phyloP scores from a whole-genome alignment of 2,113 vertebrate genomes.

The Cyprinodon brontotheroides region DNA sequence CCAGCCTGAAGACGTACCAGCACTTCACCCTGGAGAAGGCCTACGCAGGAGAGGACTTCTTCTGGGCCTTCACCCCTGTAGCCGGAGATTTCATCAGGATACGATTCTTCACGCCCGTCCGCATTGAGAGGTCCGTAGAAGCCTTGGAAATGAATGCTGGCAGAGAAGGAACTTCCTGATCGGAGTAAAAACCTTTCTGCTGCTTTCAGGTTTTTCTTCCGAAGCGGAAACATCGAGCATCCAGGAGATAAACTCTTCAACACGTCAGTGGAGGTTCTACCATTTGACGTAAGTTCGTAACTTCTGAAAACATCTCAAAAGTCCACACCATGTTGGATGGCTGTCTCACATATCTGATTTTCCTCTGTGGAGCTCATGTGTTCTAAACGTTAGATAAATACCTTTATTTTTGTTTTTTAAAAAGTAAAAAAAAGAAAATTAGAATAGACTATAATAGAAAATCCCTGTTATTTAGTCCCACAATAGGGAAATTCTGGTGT shows the following conservation, averaged over 20 bases:
- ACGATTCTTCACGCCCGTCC: conserved; percentile 94
- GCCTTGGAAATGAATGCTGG: neutral
- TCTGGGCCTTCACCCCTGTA: conserved; percentile 97
- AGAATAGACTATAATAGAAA: too few species aligned
- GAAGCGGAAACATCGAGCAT: conserved; percentile 97
- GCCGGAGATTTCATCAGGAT: conserved; percentile 97
- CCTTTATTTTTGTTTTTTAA: too few species aligned
- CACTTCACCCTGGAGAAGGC: conserved; percentile 99
- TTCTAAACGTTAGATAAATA: too few species aligned
- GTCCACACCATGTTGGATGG: too few species aligned
- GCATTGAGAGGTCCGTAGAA: conserved; percentile 87
- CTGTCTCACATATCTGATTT: too few species aligned
- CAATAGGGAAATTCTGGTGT: too few species aligned
- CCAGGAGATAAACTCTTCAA: conserved; percentile 98
- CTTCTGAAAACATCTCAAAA: neutral
- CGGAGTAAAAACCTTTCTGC: neutral
- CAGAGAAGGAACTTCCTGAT: neutral
- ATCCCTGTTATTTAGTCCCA: too few species aligned
- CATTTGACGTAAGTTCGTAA: conserved; percentile 90
- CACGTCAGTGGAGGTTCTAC: conserved; percentile 94
- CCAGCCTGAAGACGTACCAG: conserved; percentile 99
- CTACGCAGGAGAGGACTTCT: conserved; percentile 96
- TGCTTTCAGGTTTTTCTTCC: conserved; percentile 91
- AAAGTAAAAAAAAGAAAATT: too few species aligned
- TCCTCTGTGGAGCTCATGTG: too few species aligned